These are phyloP conservation scores for Tromatobia lineatoria DNA, from an alignment of 2,888 invertebrate genomes.

Conservation along the genomic window DNA sequence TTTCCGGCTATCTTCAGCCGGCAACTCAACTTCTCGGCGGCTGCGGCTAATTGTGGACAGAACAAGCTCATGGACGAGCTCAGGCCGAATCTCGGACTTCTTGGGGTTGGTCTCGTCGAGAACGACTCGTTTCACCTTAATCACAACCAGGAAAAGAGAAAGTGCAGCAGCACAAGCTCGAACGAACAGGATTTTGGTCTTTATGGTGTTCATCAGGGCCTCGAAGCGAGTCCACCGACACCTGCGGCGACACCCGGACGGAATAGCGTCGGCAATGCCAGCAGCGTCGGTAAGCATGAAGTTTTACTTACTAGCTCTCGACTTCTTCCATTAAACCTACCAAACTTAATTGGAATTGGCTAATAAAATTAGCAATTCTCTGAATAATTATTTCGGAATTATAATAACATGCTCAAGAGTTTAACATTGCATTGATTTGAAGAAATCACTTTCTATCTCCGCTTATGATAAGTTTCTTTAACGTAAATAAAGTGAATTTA, in stretches of 20 bases:
- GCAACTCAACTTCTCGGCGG: constrained; percentile 93
- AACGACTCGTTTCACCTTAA: constrained; percentile 90
- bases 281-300: constrained; percentile 80
- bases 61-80: constrained; percentile 95
- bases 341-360: neutral
- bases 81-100: constrained; percentile 92
- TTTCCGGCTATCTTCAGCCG: constrained; percentile 96
- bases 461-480: too few species aligned
- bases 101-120: constrained; percentile 93
- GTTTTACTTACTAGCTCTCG: neutral
- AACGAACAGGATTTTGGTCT: constrained; percentile 96
- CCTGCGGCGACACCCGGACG: constrained; percentile 82
- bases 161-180: constrained; percentile 93
- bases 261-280: constrained; percentile 82
- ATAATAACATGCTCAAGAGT: too few species aligned
- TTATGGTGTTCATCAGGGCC: constrained; percentile 88
- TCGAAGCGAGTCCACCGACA: constrained; percentile 85
- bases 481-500: too few species aligned
- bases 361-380: too few species aligned
- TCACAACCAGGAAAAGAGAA: constrained; percentile 87
- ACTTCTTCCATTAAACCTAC: neutral
- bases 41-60: constrained; percentile 88
- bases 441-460: too few species aligned
- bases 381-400: too few species aligned
- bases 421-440: too few species aligned